Conservation (phyloP, 1,140 invertebrate species). For the Sweltsa coloradensis region DNA sequence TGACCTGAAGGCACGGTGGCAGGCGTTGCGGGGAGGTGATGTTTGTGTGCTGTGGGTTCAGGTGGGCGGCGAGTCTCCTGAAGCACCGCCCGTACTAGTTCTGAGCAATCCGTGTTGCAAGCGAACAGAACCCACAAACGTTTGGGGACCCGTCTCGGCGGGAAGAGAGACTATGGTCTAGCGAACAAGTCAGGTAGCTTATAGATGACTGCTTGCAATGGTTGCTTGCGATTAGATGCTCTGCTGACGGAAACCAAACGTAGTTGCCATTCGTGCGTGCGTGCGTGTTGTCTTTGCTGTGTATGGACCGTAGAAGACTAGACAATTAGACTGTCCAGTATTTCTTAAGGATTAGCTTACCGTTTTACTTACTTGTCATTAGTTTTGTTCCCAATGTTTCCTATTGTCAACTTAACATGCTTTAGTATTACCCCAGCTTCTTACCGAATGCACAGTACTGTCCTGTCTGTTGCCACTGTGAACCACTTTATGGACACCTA, state of each 20-base stretch:
- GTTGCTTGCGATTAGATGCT: slow-evolving; percentile 15
- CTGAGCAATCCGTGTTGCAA: slow-evolving; percentile 18
- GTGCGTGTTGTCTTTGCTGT: slow-evolving; percentile 16
- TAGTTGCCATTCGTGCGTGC: slow-evolving; percentile 15
- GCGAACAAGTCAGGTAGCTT: slow-evolving; percentile 16
- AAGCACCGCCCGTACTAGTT: slow-evolving; percentile 14
- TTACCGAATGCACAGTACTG: slow-evolving; percentile 14
- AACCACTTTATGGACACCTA: slow-evolving; percentile 18
- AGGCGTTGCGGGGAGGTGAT: slow-evolving; percentile 2
- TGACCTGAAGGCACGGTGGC: too few relatives aligned
- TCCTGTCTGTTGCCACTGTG: slow-evolving; percentile 11
- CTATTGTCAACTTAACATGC: slow-evolving; percentile 13
- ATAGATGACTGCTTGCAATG: slow-evolving; percentile 16
- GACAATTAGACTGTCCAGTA: slow-evolving; percentile 12
- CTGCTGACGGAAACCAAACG: slow-evolving; percentile 13
- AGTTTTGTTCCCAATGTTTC: slow-evolving; percentile 11
- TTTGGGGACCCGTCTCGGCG: slow-evolving; percentile 11
- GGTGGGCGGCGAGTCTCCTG: slow-evolving; percentile 13
- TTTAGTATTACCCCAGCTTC: slow-evolving; percentile 14
- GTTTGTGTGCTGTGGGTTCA: slow-evolving; percentile 14
- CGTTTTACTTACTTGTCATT: slow-evolving; percentile 11
- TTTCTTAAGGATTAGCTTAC: slow-evolving; percentile 11
- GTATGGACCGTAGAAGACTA: slow-evolving; percentile 13
- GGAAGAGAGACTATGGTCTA: slow-evolving; percentile 17
- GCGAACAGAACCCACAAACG: slow-evolving; percentile 13